Percentiles rank a stretch among this genome's conserved stretches.
phyloP scores from a whole-genome alignment of 2,797 vertebrate genomes.

The Phylloscopus collybita region DNA sequence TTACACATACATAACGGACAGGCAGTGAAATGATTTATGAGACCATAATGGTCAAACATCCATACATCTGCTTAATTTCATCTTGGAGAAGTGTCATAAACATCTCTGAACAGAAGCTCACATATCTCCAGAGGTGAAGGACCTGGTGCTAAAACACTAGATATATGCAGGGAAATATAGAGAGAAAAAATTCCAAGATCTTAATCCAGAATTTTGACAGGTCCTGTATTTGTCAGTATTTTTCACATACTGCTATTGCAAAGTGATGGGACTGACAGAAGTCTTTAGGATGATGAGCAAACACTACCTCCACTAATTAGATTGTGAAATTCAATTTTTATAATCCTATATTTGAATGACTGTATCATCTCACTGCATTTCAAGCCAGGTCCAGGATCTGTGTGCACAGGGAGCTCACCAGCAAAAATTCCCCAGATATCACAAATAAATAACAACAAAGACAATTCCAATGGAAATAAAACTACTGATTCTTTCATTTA shows the following conservation, averaged over 20 bases:
- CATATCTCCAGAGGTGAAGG: background rate
- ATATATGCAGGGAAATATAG: background rate
- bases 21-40: background rate
- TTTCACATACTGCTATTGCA: background rate
- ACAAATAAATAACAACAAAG: constrained; percentile 2
- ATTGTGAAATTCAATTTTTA: background rate
- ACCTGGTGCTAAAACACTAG: background rate
- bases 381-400: background rate
- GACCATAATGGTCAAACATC: background rate
- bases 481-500: background rate
- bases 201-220: background rate
- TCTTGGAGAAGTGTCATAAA: background rate
- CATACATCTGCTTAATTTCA: background rate
- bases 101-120: background rate
- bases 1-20: background rate
- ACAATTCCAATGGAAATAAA: background rate
- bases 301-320: background rate
- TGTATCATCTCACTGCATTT: background rate
- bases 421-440: background rate
- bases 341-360: background rate
- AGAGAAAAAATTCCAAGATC: background rate
- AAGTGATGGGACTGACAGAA: background rate
- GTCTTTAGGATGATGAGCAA: background rate
- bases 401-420: background rate
- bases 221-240: background rate